Conservation (phyloP, 2,797 vertebrate genomes). For the Danio jaintianensis region DNA sequence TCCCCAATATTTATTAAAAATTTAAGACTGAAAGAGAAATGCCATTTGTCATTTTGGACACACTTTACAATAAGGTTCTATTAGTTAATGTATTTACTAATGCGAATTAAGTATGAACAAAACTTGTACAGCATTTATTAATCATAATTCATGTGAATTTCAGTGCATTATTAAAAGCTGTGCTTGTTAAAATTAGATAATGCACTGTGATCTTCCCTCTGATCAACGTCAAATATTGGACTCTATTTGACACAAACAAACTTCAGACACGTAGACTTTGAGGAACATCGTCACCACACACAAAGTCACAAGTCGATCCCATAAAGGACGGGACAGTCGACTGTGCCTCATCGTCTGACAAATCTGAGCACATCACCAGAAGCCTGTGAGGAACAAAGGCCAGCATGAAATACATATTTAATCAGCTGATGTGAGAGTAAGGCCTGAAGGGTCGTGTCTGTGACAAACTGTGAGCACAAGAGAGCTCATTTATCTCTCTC, state of each 20-base stretch:
- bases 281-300: neutral
- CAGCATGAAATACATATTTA: constrained; percentile 29
- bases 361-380: constrained; percentile 20
- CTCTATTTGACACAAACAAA: neutral
- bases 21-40: too few species aligned
- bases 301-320: neutral
- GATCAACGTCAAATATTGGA: constrained; percentile 11
- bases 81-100: too few species aligned
- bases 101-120: too few species aligned
- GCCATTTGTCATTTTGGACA: too few species aligned
- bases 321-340: constrained; percentile 8
- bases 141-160: too few species aligned
- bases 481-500: constrained; percentile 22
- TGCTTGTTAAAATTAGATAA: too few species aligned
- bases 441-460: constrained; percentile 8
- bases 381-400: neutral
- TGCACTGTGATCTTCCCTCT: neutral
- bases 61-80: too few species aligned
- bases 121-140: too few species aligned
- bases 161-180: too few species aligned
- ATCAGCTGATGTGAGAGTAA: constrained; percentile 39
- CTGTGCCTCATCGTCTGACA: constrained; percentile 1
- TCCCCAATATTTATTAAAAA: too few species aligned
- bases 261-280: neutral
- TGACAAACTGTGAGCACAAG: constrained; percentile 19